Base-by-base conservation (phyloP, 2,113 vertebrate species). In the Terrapene triunguis region DNA sequence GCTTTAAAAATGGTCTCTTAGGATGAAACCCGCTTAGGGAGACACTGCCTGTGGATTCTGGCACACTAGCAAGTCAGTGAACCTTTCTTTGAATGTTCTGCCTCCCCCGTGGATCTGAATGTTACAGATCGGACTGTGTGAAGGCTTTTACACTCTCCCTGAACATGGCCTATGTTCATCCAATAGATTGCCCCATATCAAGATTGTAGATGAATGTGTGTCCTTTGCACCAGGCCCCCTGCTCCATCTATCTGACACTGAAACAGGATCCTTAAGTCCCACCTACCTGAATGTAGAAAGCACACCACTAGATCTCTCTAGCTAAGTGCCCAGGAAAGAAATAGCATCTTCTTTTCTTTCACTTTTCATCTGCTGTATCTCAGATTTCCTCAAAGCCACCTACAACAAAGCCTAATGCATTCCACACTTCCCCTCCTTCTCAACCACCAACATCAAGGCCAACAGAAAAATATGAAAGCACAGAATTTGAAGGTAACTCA, bases 61-160 rank as follows among this genome's bases (percentile, higher is more conserved):
- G 72, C 65, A 42, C 74, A 3, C 69, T 42, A 3, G 1, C 47
- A 10, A 55, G 47, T 17, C 57, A 84, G 32, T 72, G 65, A 72
- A 38, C 47, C 22, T 0, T 47, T 25, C 35, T 42, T 27, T 91
- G 84, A 80, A 81, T 80, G 65, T 16, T 32, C 16, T 38, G 76
- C 83, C n/a, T 51, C 42, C 42, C 48, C 50, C 74, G 38, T 42
- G 78, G 29, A 21, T 27, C 50, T 22, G 44, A 42, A 42, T 19
- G 27, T 10, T 0, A 3, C 38, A 22, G 55, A 53, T 62, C 76
- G 22, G 48, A 42, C 22, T 65, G 19, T 53, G 21, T 6, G 12
- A 27, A 48, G 1, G 0, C 0, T 80, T 80, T 32, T 50, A 38
- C 3, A 19, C 32, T 53, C 38, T 53, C 57, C 38, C 1, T 1